phyloP scores from a whole-genome alignment of 1,140 invertebrate species.

The Anastrepha obliqua region DNA sequence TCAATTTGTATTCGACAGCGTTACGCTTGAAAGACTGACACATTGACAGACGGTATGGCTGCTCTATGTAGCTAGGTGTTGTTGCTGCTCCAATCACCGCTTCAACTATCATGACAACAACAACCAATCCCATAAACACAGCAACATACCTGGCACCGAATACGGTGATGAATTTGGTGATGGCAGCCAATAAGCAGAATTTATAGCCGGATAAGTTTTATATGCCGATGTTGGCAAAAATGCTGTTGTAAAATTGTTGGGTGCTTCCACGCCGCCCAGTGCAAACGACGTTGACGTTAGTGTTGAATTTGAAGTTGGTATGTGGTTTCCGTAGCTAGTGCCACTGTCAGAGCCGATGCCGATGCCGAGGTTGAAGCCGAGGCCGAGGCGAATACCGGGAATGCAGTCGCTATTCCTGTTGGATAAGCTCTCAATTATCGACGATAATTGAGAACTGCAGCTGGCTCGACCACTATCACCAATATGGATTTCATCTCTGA shows the following conservation, averaged over 20 bases:
- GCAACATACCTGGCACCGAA: conserved; percentile 82
- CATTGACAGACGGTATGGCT: conserved; percentile 23
- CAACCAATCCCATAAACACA: neutral
- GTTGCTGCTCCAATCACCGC: conserved; percentile 53
- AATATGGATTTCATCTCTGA: conserved; percentile 28
- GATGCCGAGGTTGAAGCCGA: conserved; percentile 37
- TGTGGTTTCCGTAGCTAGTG: neutral
- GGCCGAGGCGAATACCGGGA: neutral
- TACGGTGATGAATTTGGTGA: conserved; percentile 84
- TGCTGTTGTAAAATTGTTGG: conserved; percentile 21
- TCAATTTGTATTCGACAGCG: conserved; percentile 17
- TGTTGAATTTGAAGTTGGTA: conserved; percentile 37
- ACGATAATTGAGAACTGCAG: conserved; percentile 66
- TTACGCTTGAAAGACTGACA: conserved; percentile 36
- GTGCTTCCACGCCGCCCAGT: neutral
- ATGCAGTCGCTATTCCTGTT: conserved; percentile 64
- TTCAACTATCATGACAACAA: conserved; percentile 1
- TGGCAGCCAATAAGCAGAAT: conserved; percentile 86
- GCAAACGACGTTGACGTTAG: conserved; percentile 58
- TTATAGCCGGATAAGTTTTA: conserved; percentile 83
- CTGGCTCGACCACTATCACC: conserved; percentile 36
- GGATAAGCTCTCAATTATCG: conserved; percentile 74
- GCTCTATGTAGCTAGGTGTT: conserved; percentile 1
- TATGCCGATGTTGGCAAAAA: conserved; percentile 59
- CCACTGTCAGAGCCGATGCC: neutral